Evolutionary conservation across 1,140 invertebrate genomes (phyloP), one percentile per base, ranked within the genome.

Genomic region (Hypsibius dujardini): DNA sequence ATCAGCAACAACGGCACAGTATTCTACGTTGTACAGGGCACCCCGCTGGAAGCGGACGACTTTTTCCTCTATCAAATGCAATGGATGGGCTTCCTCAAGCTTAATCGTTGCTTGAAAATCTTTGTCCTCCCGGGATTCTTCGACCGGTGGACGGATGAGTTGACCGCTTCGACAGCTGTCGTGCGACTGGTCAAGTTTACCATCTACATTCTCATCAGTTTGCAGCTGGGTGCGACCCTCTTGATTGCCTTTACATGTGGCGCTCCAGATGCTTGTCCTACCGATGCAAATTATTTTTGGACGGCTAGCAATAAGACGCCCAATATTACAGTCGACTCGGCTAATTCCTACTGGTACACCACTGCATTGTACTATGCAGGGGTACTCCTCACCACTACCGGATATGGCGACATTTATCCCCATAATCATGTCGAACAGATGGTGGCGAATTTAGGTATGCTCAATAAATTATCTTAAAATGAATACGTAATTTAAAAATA

Each of bases 351-450:
- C n/a, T 7, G 50, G 50, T 56, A 56, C 50, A 56, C 50, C 50
- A 7, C 50, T n/a, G 72, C 72, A 2, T 42, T 73, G 40, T 73
- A 73, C 72, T 73, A 60, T 70, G 72, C 72, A 3, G 46, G 56
- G 15, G 50, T 47, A 2, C 46, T 62, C 28, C 72, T 73, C 71
- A 70, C 72, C 2, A 73, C 71, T 50, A 72, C 71, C 2, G 72
- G 72, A 15, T 73, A 73, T 46, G 72, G 72, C 2, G 72, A 73
- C 46, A 73, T 73, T 45, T 67, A 1, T 1, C 60, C 72, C n/a
- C 72, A 70, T 28, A 73, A 70, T 47, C 59, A 28, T 47, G 46
- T 47, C 47, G 72, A 60, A n/a, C 14, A 47, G 28, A 28, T 73
- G 14, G 46, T 73, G 15, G 28, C 60, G 1, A 67, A 72, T 3